Evolutionary conservation across 1,140 invertebrate species (phyloP), one percentile per base, ranked within the genome.

Genomic region (Drosophila truncata): DNA sequence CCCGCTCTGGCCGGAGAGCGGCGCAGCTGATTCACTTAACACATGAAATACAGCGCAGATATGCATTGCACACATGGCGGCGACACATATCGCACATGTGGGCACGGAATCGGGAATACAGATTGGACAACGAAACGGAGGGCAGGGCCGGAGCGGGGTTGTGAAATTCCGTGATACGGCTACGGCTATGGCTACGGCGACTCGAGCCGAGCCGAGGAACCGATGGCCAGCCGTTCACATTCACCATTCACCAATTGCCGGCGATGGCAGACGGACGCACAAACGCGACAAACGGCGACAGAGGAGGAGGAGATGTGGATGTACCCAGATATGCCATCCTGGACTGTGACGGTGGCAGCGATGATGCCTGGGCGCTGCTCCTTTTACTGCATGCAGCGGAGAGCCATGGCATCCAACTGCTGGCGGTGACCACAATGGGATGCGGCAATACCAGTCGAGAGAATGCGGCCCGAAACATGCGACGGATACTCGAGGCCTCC

Each of bases 311-410:
- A 29, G 18, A 13, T 3, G n/a, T n/a, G n/a, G 18, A 58, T 58
- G 55, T 3, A 6, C 27, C 61, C 44, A 69, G 58, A 60, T 87
- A 70, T 35, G 93, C 95, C 20, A 94, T 96, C 49, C 87, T 96
- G 16, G 95, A 96, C 77, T 94, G 94, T 39, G 95, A 96, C 90
- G 93, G 94, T 23, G 95, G 95, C 1, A 93, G 94, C 18, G 95
- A 96, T 80, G 95, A 96, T 93, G 95, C 95, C 20, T 93, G 95
- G 79, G 95, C 95, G 0, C 77, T 96, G 8, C 84, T 95, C 16
- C 77, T 96, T 66, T 80, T 95, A 3, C 82, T 96, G 1, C 91
- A 93, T 18, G 95, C 95, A 5, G 94, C 95, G 47, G 85, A 93
- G 62, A 63, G 87, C 3, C 58, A 76, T 6, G 76, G 92, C 90